A percentile compares a stretch with the other conserved stretches of the same genome.
These are phyloP conservation scores for Chiroxiphia lanceolata DNA, from an alignment of 2,797 vertebrate genomes.

Conservation along the genomic window DNA sequence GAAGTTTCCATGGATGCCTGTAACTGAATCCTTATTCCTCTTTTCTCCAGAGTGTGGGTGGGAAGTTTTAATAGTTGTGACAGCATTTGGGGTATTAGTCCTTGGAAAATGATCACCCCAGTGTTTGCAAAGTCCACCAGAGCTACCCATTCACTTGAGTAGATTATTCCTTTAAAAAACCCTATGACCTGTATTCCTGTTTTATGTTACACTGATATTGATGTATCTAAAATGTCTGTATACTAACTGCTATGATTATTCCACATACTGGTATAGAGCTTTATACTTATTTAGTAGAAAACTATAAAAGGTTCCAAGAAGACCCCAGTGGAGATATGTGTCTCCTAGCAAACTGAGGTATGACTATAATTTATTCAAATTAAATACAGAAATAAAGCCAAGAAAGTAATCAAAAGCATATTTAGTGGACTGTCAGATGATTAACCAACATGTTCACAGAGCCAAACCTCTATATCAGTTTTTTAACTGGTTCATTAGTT, in stretches of 20 bases:
- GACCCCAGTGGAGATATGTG: background rate
- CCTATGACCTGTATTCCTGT: background rate
- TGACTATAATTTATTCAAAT: background rate
- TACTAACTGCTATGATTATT: background rate
- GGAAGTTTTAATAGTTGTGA: background rate
- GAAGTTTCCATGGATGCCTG: background rate
- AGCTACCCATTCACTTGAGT: background rate
- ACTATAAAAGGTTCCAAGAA: background rate
- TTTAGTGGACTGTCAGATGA: background rate
- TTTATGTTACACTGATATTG: background rate
- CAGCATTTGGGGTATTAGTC: background rate
- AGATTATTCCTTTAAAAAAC: background rate
- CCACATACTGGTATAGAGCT: background rate
- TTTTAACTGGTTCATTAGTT: conserved; percentile 19
- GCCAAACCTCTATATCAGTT: background rate
- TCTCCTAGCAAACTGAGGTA: background rate
- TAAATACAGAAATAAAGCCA: background rate
- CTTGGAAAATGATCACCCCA: background rate
- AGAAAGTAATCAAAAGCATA: background rate
- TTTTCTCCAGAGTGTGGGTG: background rate
- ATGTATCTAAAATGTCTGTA: background rate
- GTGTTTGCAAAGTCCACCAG: background rate
- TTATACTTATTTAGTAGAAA: background rate
- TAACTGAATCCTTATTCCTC: background rate
- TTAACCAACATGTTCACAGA: background rate